A percentile compares a stretch with the other conserved stretches of the same genome.
Conservation (phyloP, 1,140 invertebrate genomes). For the Asobara japonica region DNA sequence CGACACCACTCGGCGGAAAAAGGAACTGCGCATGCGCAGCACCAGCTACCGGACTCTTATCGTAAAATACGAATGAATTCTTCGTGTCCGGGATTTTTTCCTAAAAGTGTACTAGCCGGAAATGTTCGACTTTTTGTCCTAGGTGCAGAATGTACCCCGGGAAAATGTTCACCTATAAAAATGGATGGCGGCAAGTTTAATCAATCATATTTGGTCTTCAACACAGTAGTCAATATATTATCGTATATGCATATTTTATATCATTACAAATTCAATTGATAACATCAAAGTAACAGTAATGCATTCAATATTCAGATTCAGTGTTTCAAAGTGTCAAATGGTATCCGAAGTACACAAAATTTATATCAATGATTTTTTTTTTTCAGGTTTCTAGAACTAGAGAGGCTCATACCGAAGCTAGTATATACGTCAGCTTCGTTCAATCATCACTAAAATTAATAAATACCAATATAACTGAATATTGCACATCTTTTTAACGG, state of each 20-base stretch:
- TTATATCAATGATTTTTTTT: not conserved
- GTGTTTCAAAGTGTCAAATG: not conserved
- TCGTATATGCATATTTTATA: not conserved
- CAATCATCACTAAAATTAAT: not conserved
- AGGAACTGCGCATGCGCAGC: too few relatives aligned
- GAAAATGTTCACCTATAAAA: too few relatives aligned
- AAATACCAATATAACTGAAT: not conserved
- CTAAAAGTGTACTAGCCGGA: too few relatives aligned
- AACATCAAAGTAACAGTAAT: not conserved
- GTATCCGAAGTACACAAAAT: not conserved
- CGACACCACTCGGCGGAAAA: too few relatives aligned
- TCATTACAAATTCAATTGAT: not conserved
- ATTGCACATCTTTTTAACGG: not conserved
- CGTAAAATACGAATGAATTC: too few relatives aligned
- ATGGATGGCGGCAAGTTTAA: too few relatives aligned
- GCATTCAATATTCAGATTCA: not conserved
- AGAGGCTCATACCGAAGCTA: not conserved
- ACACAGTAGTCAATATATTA: not conserved
- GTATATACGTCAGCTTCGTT: not conserved
- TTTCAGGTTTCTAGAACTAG: not conserved
- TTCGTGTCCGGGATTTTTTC: too few relatives aligned
- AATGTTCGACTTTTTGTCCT: too few relatives aligned
- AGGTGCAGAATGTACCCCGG: too few relatives aligned
- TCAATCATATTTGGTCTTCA: too few relatives aligned
- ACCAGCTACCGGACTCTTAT: too few relatives aligned